These are phyloP conservation scores for Euclidia mi DNA, from an alignment of 2,888 invertebrate species.

Conservation along the genomic window DNA sequence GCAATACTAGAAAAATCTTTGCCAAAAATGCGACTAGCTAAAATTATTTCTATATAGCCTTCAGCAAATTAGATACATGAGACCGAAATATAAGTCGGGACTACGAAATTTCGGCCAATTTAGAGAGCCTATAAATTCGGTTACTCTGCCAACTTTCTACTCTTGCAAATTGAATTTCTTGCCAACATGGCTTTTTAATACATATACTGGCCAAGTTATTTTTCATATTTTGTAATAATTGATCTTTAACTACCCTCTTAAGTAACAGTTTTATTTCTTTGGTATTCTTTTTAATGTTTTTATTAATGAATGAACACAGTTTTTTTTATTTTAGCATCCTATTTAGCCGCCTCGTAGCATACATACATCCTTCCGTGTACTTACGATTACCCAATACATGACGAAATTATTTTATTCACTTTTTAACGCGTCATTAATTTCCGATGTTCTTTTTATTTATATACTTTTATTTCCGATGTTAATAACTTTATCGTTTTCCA, in stretches of 20 bases:
- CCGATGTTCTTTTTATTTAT: too few species aligned
- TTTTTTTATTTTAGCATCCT: too few species aligned
- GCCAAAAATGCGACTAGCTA: conserved; percentile 1
- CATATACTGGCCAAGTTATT: conserved; percentile 3
- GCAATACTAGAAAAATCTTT: not conserved
- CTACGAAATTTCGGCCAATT: conserved; percentile 20
- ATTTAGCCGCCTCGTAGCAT: too few species aligned
- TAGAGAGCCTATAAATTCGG: conserved; percentile 23
- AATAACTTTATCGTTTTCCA: not conserved
- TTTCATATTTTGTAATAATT: not conserved
- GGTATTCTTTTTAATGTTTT: too few species aligned
- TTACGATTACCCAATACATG: too few species aligned
- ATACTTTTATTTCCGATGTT: too few species aligned
- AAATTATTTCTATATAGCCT: not conserved
- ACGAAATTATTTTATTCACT: not conserved
- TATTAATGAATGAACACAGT: too few species aligned
- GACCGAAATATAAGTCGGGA: not conserved
- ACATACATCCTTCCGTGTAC: too few species aligned
- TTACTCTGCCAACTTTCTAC: conserved; percentile 33
- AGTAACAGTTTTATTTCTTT: too few species aligned
- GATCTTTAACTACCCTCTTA: too few species aligned
- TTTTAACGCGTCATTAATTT: not conserved
- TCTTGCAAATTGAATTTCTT: conserved; percentile 46
- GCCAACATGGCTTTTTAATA: conserved; percentile 40
- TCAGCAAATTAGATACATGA: not conserved